Conservation (phyloP, 2,113 vertebrate species). For the Spermophilus dauricus region DNA sequence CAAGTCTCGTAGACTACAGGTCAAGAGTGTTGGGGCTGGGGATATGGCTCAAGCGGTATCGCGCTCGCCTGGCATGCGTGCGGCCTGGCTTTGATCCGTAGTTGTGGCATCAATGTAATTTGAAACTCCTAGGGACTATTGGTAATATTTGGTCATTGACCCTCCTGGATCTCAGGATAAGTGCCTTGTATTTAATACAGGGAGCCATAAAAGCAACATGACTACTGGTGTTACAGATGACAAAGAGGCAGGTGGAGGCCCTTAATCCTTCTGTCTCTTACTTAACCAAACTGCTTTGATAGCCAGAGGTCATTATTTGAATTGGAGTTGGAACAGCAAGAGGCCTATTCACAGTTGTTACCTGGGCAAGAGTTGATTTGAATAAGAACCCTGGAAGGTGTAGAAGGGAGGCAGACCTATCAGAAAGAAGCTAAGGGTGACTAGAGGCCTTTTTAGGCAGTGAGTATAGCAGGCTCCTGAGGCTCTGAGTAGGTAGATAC, state of each 20-base stretch:
- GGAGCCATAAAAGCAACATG: not conserved
- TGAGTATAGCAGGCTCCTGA: not conserved
- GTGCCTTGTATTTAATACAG: not conserved
- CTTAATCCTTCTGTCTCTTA: not conserved
- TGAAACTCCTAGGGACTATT: not conserved
- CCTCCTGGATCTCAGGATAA: slow-evolving; percentile 4
- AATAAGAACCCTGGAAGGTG: not conserved
- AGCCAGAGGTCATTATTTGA: not conserved
- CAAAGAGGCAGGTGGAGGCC: not conserved
- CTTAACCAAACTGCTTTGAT: slow-evolving; percentile 14
- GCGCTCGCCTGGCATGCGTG: no score
- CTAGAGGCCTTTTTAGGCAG: not conserved
- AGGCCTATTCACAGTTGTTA: not conserved
- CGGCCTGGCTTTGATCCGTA: no score
- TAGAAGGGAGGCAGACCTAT: not conserved
- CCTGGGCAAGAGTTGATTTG: not conserved
- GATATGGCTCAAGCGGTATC: no score
- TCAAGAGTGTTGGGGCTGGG: not conserved
- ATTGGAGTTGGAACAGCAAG: not conserved
- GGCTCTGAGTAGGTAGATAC: not conserved
- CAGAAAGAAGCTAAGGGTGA: not conserved
- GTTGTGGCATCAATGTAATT: not conserved
- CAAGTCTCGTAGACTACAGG: not conserved
- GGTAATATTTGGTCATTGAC: not conserved
- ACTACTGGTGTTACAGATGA: not conserved